These are phyloP conservation scores for Melitaea cinxia DNA, from an alignment of 1,140 invertebrate species.

Conservation along the genomic window DNA sequence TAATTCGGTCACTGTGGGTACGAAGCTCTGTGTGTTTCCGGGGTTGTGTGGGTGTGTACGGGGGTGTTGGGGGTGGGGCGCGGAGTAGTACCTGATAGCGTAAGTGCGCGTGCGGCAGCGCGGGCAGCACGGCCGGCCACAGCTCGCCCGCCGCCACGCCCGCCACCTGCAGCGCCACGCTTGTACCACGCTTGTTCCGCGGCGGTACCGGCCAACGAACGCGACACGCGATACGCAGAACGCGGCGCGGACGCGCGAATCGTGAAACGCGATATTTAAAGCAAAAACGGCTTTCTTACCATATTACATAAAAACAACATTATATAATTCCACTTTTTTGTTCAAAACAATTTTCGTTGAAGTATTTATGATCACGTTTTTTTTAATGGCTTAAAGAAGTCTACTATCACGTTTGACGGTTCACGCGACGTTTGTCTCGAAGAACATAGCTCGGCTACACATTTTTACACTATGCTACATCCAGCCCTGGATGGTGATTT, in stretches of 20 bases:
- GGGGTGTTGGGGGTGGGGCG: constrained; percentile 8
- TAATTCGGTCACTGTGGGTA: not conserved
- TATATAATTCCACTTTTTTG: too few species aligned
- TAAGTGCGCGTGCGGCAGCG: constrained; percentile 60
- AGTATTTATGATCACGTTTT: too few species aligned
- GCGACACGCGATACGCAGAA: constrained; percentile 4
- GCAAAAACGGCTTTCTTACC: too few species aligned
- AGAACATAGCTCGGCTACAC: not conserved
- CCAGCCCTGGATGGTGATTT: too few species aligned
- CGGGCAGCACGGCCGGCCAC: constrained; percentile 67
- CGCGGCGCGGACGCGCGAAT: not conserved
- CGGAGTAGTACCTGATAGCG: constrained; percentile 63
- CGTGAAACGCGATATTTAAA: constrained; percentile 15
- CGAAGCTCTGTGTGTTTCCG: not conserved
- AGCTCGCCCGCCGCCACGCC: constrained; percentile 54
- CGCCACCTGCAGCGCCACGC: constrained; percentile 45
- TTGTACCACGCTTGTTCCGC: constrained; percentile 25
- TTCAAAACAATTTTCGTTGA: too few species aligned
- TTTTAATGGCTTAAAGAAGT: too few species aligned
- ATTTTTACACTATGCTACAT: too few species aligned
- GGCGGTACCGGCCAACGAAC: constrained; percentile 17
- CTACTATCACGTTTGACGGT: constrained; percentile 20
- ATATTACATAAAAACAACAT: too few species aligned
- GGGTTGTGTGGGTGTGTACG: constrained; percentile 7
- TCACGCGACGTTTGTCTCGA: not conserved